Evolutionary conservation across 2,797 vertebrate species (phyloP).

Genomic region (Micromesistius poutassou): DNA sequence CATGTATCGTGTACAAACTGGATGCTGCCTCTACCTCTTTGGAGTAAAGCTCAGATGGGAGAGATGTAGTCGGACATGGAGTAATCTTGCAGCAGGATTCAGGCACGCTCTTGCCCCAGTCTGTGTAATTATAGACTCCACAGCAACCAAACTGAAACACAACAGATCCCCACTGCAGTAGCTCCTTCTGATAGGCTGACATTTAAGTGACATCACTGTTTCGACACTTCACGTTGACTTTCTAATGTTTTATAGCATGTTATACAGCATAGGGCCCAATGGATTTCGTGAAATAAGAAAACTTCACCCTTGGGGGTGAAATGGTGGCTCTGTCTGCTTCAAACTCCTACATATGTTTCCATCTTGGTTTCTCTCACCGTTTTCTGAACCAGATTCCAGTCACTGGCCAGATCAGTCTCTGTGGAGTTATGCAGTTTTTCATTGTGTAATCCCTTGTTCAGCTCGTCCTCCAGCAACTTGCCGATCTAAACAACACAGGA

Average conservation of each 20-base stretch:
- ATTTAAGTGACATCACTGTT: neutral
- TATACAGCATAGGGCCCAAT: neutral
- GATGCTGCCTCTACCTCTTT: neutral
- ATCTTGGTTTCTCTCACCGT: slow-evolving; percentile 40
- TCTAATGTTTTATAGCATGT: neutral
- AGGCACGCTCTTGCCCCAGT: slow-evolving; percentile 45
- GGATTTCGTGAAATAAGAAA: neutral
- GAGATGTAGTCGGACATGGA: rapidly evolving
- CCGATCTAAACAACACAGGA: slow-evolving; percentile 48
- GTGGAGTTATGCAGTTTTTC: neutral
- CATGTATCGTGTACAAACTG: neutral
- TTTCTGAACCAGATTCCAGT: slow-evolving; percentile 60
- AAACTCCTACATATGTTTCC: neutral
- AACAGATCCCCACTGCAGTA: neutral
- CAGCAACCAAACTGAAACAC: slow-evolving; percentile 65
- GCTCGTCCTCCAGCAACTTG: rapidly evolving
- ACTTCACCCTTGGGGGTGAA: neutral
- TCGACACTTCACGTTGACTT: neutral
- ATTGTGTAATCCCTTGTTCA: neutral
- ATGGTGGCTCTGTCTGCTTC: neutral
- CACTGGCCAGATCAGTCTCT: slow-evolving; percentile 2
- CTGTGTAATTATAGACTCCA: slow-evolving; percentile 39
- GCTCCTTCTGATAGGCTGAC: neutral
- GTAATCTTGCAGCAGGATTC: neutral
- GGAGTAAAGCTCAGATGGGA: neutral